Base-by-base conservation (phyloP, 2,797 vertebrate genomes). In the Arnoldichthys spilopterus region DNA sequence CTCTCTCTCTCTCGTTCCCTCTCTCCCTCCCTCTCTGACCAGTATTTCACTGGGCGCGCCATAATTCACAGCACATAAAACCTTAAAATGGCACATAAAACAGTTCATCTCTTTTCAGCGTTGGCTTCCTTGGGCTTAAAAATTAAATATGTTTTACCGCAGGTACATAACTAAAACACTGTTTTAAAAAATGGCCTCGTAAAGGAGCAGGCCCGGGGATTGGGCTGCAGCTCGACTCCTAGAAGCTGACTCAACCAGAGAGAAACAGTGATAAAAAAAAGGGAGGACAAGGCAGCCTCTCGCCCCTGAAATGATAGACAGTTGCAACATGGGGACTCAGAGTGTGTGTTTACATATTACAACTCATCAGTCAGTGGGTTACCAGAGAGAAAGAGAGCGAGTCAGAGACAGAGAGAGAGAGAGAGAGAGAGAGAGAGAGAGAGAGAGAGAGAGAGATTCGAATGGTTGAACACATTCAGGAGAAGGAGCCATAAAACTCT, bases 41-140 rank as follows among this genome's bases (percentile, higher is more conserved):
- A 49, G 72, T 86, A 79, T 91, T 91, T 91, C 90, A 91, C 86
- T 67, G 73, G 90, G 89, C 86, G 86, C 85, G 84, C 91, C 88
- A 77, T 91, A 92, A 94, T 93, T 93, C 92, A 94, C 92, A 94
- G 89, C 91, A 92, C 92, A 93, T 93, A 94, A 92, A 93, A 90
- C 90, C 91, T 91, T 93, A 93, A 94, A 94, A 93, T 89, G 91
- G 90, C 92, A 93, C 92, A 94, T 95, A 93, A 95, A 95, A 94
- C 92, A 94, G 91, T 90, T 92, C 92, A 94, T 93, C 91, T 93
- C 92, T 91, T 93, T 94, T 94, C 90, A 93, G 89, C 90, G 91
- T 92, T 89, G 85, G 88, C 87, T 93, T 91, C 90, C 87, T n/a
- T 74, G 88, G 83, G 88, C 88, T 92, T 92, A 89, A 92, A 93